Base-by-base conservation (phyloP, 1,140 invertebrate genomes). In the Apis florea region DNA sequence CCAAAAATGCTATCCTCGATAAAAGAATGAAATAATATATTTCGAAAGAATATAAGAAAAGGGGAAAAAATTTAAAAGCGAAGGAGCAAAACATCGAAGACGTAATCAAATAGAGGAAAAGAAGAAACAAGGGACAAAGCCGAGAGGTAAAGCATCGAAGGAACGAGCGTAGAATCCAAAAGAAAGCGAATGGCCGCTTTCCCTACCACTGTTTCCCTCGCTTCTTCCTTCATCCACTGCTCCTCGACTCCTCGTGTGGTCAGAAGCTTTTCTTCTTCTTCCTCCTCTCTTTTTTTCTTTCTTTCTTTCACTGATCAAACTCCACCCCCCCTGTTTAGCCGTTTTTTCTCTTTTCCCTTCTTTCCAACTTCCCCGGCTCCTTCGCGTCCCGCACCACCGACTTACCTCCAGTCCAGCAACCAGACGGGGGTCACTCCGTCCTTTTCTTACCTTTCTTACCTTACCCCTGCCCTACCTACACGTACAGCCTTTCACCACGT, bases 141-240 rank as follows among this genome's bases (percentile, higher is more conserved):
- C n/a, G 59, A 49, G 53, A 59, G 31, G 31, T 8, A 56, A 47
- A 66, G 4, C 10, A 58, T 19, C 40, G 67, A 67, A 84, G n/a
- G 75, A 80, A 85, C 87, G 84, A 84, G 81, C 69, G 77, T 85
- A 86, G 86, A 90, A 89, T 88, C 83, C 85, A 83, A 87, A 40
- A 87, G 88, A 89, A 91, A 91, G 88, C 89, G 87, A 90, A 89
- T 91, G 87, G 87, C 88, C 79, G 85, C 83, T 74, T n/a, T n/a
- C n/a, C 83, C 83, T 72, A 68, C 69, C n/a, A n/a, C n/a, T n/a
- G 59, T 72, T 78, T 61, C 82, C 73, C 83, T 85, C 72, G 79
- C 73, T 79, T 75, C 77, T 79, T 75, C 61, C 72, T 75, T 83
- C 79, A 19, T 67, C 24, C 67, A 26, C 47, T 75, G 70, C 72